phyloP scores from a whole-genome alignment of 2,797 vertebrate genomes.

The Numenius phaeopus region DNA sequence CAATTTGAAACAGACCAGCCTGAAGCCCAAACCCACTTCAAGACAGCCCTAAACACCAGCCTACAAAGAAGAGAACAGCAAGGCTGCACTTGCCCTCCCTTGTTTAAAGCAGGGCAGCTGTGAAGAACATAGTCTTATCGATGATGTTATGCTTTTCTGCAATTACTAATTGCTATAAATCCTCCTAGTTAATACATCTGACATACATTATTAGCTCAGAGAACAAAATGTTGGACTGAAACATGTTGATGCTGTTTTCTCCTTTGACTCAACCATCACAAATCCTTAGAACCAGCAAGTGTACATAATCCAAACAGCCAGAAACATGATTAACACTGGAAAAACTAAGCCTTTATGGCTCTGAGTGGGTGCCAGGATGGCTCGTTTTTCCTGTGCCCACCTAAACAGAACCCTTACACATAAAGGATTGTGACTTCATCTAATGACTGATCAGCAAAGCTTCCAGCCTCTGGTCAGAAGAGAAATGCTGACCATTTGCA shows the following conservation, averaged over 20 bases:
- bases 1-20: neutral
- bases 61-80: neutral
- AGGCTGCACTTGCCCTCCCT: neutral
- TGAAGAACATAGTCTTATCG: neutral
- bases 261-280: neutral
- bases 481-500: neutral
- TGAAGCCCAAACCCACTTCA: neutral
- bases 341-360: conserved; percentile 1
- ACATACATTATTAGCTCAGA: neutral
- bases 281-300: neutral
- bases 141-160: neutral
- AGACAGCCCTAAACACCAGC: neutral
- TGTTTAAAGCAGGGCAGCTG: neutral
- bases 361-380: neutral
- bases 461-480: neutral
- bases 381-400: neutral
- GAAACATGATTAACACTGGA: conserved; percentile 1
- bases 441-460: conserved; percentile 1
- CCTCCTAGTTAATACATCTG: neutral
- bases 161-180: neutral
- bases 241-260: neutral
- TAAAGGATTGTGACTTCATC: neutral
- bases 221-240: neutral
- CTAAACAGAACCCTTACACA: conserved; percentile 12
- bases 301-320: neutral